phyloP scores from a whole-genome alignment of 2,888 invertebrate species.

The Abrostola tripartita region DNA sequence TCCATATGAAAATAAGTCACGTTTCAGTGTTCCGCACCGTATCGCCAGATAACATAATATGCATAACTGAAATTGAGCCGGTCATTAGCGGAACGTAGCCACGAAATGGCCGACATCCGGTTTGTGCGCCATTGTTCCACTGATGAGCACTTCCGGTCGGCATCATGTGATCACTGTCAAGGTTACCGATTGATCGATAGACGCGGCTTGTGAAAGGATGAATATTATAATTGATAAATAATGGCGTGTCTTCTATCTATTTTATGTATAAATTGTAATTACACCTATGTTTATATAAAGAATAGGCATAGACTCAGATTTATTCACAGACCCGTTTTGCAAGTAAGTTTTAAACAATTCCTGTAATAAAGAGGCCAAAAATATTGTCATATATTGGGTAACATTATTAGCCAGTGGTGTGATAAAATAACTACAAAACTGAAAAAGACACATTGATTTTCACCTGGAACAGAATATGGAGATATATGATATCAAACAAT shows the following conservation, averaged over 20 bases:
- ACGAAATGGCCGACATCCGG: constrained; percentile 54
- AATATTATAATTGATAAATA: constrained; percentile 7
- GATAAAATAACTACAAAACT: too few species aligned
- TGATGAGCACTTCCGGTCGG: constrained; percentile 56
- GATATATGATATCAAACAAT: too few species aligned
- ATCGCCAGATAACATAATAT: constrained; percentile 34
- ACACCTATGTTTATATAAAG: too few species aligned
- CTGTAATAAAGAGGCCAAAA: too few species aligned
- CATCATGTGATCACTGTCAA: constrained; percentile 52
- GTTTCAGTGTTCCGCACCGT: constrained; percentile 7
- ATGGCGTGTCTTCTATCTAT: background rate
- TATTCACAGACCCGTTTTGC: too few species aligned
- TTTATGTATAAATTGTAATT: too few species aligned
- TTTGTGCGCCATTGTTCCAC: constrained; percentile 49
- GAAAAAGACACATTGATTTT: too few species aligned
- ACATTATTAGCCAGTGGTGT: too few species aligned
- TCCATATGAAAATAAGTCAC: constrained; percentile 13
- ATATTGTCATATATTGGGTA: too few species aligned
- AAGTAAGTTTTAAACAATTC: too few species aligned
- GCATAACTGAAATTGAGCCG: constrained; percentile 49
- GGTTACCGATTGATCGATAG: constrained; percentile 46
- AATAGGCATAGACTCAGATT: too few species aligned
- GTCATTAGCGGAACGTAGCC: constrained; percentile 37
- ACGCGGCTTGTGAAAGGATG: constrained; percentile 8
- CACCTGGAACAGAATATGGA: too few species aligned